Percentiles rank a stretch among this genome's conserved stretches.
Conservation (phyloP, 2,797 vertebrate genomes). For the Diplodus sargus region DNA sequence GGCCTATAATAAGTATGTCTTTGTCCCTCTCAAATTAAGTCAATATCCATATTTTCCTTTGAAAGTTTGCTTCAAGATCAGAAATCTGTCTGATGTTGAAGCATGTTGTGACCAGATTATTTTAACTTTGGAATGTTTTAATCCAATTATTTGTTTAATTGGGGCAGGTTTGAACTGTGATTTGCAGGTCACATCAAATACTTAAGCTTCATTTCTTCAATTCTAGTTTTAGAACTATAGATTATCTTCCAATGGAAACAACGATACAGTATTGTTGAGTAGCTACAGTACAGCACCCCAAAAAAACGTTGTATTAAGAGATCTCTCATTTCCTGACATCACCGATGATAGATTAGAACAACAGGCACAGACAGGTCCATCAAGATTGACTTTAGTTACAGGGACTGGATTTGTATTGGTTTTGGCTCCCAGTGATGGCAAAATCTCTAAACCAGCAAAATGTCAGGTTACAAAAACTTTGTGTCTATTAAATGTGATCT, state of each 20-base stretch:
- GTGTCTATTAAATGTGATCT: not conserved
- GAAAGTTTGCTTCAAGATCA: not conserved
- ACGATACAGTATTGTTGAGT: not conserved
- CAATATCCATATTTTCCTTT: not conserved
- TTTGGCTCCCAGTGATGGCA: slow-evolving; percentile 1
- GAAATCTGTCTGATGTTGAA: not conserved
- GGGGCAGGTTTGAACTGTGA: not conserved
- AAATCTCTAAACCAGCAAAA: not conserved
- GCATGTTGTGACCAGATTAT: slow-evolving; percentile 17
- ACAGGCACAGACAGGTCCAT: slow-evolving; percentile 10
- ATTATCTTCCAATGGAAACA: not conserved
- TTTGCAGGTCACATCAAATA: not conserved
- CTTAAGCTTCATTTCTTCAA: not conserved
- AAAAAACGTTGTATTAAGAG: not conserved
- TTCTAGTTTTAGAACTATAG: not conserved
- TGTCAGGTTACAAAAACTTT: not conserved
- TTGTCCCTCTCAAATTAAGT: not conserved
- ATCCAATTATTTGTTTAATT: slow-evolving; percentile 14
- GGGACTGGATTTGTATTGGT: not conserved
- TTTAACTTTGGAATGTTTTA: slow-evolving; percentile 1
- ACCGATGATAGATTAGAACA: not conserved
- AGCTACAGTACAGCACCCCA: not conserved
- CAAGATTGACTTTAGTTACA: slow-evolving; percentile 15
- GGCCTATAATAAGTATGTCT: not conserved
- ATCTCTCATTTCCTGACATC: slow-evolving; percentile 5